These are phyloP conservation scores for Lutraria rhynchaena DNA, from an alignment of 1,140 invertebrate genomes.

Conservation along the genomic window DNA sequence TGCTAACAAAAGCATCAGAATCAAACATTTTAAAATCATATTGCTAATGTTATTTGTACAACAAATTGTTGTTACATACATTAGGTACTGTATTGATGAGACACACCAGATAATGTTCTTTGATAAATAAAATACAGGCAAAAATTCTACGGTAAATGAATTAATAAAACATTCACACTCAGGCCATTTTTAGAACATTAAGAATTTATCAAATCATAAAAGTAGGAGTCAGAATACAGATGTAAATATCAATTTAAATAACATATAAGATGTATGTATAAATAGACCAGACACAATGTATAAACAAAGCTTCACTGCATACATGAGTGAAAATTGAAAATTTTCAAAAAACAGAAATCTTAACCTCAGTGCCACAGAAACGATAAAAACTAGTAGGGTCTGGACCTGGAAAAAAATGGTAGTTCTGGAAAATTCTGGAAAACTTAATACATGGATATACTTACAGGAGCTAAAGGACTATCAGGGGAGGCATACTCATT, in stretches of 20 bases:
- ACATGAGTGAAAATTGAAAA: no score
- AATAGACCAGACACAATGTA: neutral
- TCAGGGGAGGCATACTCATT: slow-evolving; percentile 57
- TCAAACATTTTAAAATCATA: no score
- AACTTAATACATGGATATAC: neutral
- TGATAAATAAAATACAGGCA: no score
- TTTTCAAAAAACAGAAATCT: no score
- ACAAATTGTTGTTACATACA: no score
- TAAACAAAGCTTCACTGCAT: neutral
- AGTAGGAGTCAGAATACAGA: neutral
- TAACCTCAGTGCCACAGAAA: no score
- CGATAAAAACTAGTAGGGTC: no score
- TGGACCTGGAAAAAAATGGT: no score
- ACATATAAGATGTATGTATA: neutral
- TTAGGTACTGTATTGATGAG: no score
- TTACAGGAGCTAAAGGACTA: slow-evolving; percentile 54
- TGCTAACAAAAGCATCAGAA: neutral
- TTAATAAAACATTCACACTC: neutral
- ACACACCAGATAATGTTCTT: no score
- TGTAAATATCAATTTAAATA: neutral
- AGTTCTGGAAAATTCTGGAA: no score
- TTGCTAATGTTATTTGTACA: no score
- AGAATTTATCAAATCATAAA: neutral
- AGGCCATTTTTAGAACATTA: neutral
- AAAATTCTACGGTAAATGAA: neutral